Base-by-base conservation (phyloP, 2,113 vertebrate genomes). In the Puntigrus tetrazona region DNA sequence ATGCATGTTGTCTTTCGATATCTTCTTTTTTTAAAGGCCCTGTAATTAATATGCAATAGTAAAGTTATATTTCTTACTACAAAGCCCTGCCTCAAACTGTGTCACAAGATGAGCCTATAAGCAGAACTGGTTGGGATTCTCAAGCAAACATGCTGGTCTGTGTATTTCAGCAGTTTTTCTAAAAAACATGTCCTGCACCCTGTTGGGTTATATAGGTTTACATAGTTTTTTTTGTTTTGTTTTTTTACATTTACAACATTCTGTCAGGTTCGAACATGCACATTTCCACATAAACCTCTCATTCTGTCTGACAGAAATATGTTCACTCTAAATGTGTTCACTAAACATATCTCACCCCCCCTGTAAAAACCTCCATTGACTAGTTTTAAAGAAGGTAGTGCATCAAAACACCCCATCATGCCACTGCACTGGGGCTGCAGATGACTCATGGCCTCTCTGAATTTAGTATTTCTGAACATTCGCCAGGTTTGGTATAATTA, bases 401-500 rank as follows among this genome's bases (percentile, higher is more conserved):
- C 22, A 67, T 67, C 1, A 6, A 65, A 31, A 67, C 31, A 65
- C 16, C 27, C 61, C 70, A n/a, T 55, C 18, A 10, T 8, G 41
- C 25, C 29, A 7, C 45, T 47, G 13, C 38, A 77, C 9, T 69
- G 34, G 31, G 31, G 63, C 63, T 5, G 34, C 65, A 69, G 18
- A 65, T 65, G 63, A 65, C 63, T 65, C 27, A 31, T 65, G 27
- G 13, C 3, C 27, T 65, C 61, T 65, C 29, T 16, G 16, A 20
- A 36, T 36, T 22, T 7, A 20, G 8, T 69, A 69, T 36, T 69
- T 69, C 31, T 10, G 34, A 20, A 7, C 65, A 36, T 72, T 72
- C 9, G 36, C 36, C 52, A 1, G 61, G 25, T 74, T 73, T 85
- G 69, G 80, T 79, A 76, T 61, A 85, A 18, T 20, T 89, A 84